A percentile compares a stretch with the other conserved stretches of the same genome.
phyloP scores from a whole-genome alignment of 2,888 invertebrate species.

The Drosophila melanosoma region DNA sequence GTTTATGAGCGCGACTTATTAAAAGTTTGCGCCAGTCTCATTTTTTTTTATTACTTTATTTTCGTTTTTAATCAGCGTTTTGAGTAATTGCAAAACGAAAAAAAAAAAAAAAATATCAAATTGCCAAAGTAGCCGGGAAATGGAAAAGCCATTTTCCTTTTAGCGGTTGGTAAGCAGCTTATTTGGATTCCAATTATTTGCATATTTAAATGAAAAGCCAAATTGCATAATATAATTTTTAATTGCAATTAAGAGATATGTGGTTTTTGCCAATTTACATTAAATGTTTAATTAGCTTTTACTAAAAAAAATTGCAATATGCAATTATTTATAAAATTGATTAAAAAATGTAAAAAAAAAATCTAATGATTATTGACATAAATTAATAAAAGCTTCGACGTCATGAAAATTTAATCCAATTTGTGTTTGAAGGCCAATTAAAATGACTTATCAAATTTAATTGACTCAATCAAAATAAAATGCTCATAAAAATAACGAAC shows the following conservation, averaged over 20 bases:
- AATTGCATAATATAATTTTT: constrained; percentile 9
- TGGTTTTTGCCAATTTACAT: neutral
- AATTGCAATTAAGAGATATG: neutral
- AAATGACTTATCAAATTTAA: constrained; percentile 32
- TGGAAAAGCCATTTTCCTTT: constrained; percentile 27
- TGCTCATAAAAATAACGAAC: constrained; percentile 29
- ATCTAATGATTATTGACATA: neutral
- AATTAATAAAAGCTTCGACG: neutral
- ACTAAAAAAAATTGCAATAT: neutral
- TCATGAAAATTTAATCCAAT: constrained; percentile 5
- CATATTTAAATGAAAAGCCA: constrained; percentile 26
- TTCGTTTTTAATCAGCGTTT: constrained; percentile 69
- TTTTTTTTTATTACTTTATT: constrained; percentile 59
- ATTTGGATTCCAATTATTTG: constrained; percentile 22
- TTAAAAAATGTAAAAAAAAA: neutral
- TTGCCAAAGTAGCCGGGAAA: constrained; percentile 18
- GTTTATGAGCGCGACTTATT: constrained; percentile 73
- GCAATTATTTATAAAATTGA: neutral
- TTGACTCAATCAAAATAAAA: constrained; percentile 36
- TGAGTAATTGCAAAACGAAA: constrained; percentile 60
- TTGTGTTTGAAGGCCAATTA: constrained; percentile 14
- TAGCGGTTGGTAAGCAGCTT: constrained; percentile 26
- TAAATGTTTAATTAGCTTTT: neutral
- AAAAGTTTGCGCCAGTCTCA: constrained; percentile 63
- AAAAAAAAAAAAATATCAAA: constrained; percentile 3